A percentile compares a stretch with the other conserved stretches of the same genome.
Evolutionary conservation across 2,797 vertebrate genomes (phyloP).

Genomic region (Notamacropus eugenii): DNA sequence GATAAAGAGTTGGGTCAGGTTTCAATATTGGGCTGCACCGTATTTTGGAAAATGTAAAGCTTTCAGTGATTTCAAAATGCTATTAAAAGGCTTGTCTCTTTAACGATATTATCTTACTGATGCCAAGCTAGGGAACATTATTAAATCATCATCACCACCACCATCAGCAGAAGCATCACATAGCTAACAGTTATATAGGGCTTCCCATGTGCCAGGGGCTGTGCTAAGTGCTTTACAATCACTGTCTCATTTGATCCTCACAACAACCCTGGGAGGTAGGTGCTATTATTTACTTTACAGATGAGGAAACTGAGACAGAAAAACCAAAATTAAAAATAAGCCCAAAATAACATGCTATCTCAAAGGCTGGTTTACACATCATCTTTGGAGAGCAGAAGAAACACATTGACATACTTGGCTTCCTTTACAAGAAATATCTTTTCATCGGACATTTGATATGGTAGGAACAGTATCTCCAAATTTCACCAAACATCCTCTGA

Average conservation of each 20-base stretch:
- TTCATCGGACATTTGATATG: too few species aligned
- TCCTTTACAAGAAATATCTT: too few species aligned
- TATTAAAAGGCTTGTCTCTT: not conserved
- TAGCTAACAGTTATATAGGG: not conserved
- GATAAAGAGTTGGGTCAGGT: not conserved
- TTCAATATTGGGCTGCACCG: not conserved
- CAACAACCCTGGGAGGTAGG: accelerated
- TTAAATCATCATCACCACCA: not conserved
- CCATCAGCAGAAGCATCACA: not conserved
- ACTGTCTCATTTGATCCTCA: accelerated
- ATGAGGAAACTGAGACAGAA: not conserved
- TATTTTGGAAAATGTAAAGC: not conserved
- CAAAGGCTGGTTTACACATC: too few species aligned
- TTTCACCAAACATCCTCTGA: too few species aligned
- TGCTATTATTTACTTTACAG: not conserved
- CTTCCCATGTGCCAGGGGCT: accelerated
- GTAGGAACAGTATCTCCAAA: too few species aligned
- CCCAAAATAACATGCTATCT: not conserved
- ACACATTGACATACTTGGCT: too few species aligned
- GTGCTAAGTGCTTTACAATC: not conserved
- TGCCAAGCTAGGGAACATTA: not conserved
- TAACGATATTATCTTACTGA: not conserved
- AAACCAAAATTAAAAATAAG: not conserved
- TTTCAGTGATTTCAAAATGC: not conserved
- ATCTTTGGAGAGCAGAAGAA: too few species aligned